Evolutionary conservation across 1,140 invertebrate species (phyloP).

Genomic region (Apis dorsata): DNA sequence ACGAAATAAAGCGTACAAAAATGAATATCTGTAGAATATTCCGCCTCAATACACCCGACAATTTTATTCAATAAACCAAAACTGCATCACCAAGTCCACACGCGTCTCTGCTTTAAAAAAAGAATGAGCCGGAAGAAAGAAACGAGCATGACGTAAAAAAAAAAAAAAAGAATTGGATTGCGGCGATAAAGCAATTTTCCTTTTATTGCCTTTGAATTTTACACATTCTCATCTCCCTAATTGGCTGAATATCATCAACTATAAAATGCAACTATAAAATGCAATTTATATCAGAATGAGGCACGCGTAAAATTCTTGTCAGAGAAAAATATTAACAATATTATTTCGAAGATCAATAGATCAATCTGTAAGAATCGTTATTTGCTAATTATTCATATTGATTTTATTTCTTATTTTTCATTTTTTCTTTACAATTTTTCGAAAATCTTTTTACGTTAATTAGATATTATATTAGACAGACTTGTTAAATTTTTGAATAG

Average conservation of each 20-base stretch:
- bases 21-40: not conserved
- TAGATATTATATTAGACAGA: no score
- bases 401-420: no score
- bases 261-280: slow-evolving; percentile 10
- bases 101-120: not conserved
- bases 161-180: not conserved
- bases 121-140: not conserved
- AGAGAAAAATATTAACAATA: no score
- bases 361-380: no score
- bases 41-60: not conserved
- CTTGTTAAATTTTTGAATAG: no score
- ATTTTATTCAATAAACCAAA: not conserved
- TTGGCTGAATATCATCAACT: not conserved
- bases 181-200: not conserved
- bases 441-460: no score
- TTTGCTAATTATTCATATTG: no score
- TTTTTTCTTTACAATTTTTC: no score
- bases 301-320: not conserved
- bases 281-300: not conserved
- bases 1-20: not conserved
- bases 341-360: not conserved
- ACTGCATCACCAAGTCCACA: no score
- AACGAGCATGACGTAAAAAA: not conserved
- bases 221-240: slow-evolving; percentile 8
- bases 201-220: slow-evolving; percentile 14